Conservation (phyloP, 2,113 vertebrate genomes). For the Lipotes vexillifer region DNA sequence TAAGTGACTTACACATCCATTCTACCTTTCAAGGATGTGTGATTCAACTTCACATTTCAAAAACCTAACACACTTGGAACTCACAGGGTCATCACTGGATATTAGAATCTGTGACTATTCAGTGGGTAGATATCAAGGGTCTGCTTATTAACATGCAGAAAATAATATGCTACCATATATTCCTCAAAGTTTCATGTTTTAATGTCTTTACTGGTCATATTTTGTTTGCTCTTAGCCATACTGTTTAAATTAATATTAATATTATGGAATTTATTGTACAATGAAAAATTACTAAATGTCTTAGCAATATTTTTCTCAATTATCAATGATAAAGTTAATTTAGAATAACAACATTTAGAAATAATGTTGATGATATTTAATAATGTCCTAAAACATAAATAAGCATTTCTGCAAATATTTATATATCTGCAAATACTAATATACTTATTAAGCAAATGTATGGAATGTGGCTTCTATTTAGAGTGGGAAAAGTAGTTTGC, state of each 20-base stretch:
- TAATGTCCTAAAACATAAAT: not conserved
- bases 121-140: not conserved
- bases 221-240: not conserved
- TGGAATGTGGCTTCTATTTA: not conserved
- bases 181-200: not conserved
- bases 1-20: not conserved
- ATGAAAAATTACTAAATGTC: not conserved
- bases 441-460: not conserved
- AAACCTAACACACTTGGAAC: not conserved
- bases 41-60: not conserved
- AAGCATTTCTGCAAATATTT: not conserved
- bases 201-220: not conserved
- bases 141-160: not conserved
- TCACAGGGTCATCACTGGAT: not conserved
- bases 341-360: not conserved
- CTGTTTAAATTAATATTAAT: not conserved
- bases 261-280: not conserved
- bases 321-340: not conserved
- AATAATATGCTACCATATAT: not conserved
- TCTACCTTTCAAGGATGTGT: not conserved
- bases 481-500: not conserved
- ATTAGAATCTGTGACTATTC: not conserved
- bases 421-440: too few species aligned
- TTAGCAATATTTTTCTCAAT: not conserved
- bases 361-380: not conserved